Evolutionary conservation across 2,113 vertebrate species (phyloP).

Genomic region (Callocephalon fimbriatum): DNA sequence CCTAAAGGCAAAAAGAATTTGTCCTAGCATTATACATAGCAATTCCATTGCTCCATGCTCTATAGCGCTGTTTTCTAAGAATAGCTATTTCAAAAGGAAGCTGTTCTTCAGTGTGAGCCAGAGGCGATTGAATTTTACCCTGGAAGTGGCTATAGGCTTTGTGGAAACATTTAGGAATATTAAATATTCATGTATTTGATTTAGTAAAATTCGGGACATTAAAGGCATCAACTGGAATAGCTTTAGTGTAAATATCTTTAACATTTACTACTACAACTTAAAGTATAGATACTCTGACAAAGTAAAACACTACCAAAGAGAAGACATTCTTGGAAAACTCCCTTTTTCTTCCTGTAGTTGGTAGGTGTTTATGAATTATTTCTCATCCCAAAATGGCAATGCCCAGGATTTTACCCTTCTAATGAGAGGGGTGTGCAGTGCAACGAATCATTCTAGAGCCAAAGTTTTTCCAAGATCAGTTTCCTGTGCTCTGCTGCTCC

Average conservation of each 20-base stretch:
- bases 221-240: neutral
- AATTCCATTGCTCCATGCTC: neutral
- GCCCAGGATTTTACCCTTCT: neutral
- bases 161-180: conserved; percentile 40
- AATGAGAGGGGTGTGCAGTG: neutral
- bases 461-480: neutral
- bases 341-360: neutral
- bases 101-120: neutral
- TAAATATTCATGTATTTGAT: conserved; percentile 43
- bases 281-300: neutral
- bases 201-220: conserved; percentile 12
- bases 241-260: neutral
- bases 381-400: neutral
- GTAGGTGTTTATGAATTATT: neutral
- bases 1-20: conserved; percentile 54
- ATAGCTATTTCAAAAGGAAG: conserved; percentile 27
- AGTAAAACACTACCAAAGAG: neutral
- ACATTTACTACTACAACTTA: neutral
- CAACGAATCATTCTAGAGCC: neutral
- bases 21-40: conserved; percentile 31
- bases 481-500: neutral
- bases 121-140: conserved; percentile 40
- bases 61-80: conserved; percentile 36
- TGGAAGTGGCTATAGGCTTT: conserved; percentile 6
- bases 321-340: neutral